A percentile compares a stretch with the other conserved stretches of the same genome.
These are phyloP conservation scores for Etheostoma cragini DNA, from an alignment of 2,113 vertebrate species.

Conservation along the genomic window DNA sequence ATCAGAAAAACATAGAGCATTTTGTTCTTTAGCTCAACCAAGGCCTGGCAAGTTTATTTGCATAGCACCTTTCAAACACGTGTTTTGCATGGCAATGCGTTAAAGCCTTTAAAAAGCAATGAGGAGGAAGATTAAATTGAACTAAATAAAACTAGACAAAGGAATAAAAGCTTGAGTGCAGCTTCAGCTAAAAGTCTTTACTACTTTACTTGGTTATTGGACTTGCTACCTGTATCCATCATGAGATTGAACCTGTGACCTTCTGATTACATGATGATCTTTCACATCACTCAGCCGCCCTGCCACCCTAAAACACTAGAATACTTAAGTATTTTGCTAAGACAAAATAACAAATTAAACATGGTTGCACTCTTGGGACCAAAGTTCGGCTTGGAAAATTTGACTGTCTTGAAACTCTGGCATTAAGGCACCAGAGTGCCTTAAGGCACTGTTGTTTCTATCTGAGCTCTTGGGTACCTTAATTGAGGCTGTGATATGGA, in stretches of 20 bases:
- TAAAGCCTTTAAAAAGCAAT: constrained; percentile 21
- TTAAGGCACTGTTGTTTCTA: constrained; percentile 52
- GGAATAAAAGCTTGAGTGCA: neutral
- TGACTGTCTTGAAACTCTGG: constrained; percentile 36
- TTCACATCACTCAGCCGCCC: neutral
- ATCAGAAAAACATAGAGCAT: constrained; percentile 43
- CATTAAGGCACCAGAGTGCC: constrained; percentile 47
- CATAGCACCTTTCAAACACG: constrained; percentile 30
- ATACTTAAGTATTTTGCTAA: neutral
- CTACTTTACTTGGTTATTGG: neutral
- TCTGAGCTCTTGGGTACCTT: constrained; percentile 66
- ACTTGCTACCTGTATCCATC: constrained; percentile 15
- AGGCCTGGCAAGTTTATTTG: constrained; percentile 27
- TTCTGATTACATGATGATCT: constrained; percentile 6
- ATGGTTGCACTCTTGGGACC: constrained; percentile 18
- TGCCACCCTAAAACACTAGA: neutral
- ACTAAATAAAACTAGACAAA: constrained; percentile 1
- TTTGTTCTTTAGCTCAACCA: constrained; percentile 29
- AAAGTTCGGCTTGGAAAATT: constrained; percentile 40
- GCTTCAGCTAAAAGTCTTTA: neutral
- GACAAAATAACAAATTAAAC: constrained; percentile 27
- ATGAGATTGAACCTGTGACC: constrained; percentile 18
- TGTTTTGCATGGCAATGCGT: constrained; percentile 23
- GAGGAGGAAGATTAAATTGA: neutral
- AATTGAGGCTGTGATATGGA: constrained; percentile 81